phyloP scores from a whole-genome alignment of 2,113 vertebrate genomes.

The Pelmatolapia mariae region DNA sequence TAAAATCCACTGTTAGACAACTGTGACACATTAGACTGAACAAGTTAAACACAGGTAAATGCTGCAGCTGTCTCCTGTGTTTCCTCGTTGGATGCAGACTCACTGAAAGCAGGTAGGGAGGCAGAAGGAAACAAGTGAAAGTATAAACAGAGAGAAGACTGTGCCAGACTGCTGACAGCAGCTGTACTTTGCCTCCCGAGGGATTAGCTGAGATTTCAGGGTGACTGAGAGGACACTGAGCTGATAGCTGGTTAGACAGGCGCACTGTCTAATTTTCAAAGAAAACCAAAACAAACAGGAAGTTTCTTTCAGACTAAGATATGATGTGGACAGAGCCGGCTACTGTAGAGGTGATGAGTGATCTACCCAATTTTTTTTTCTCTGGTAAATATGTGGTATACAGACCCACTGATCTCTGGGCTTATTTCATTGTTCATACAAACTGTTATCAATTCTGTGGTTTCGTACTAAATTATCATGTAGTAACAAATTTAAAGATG shows the following conservation, averaged over 20 bases:
- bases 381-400: background rate
- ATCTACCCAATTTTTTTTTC: background rate
- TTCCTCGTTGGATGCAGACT: background rate
- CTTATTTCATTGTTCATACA: background rate
- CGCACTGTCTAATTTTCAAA: background rate
- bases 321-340: background rate
- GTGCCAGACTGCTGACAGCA: background rate
- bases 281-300: slow-evolving; percentile 16
- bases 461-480: background rate
- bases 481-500: background rate
- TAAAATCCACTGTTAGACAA: background rate
- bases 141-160: background rate
- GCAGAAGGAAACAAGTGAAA: background rate
- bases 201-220: slow-evolving; percentile 32
- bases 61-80: background rate
- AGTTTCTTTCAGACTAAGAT: background rate
- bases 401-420: background rate
- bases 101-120: background rate
- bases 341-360: background rate
- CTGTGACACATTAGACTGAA: background rate
- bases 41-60: background rate
- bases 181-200: background rate
- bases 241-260: background rate
- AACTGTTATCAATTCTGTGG: background rate
- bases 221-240: slow-evolving; percentile 22